A percentile compares a stretch with the other conserved stretches of the same genome.
Evolutionary conservation across 2,797 vertebrate genomes (phyloP).

Genomic region (Cyclopterus lumpus): DNA sequence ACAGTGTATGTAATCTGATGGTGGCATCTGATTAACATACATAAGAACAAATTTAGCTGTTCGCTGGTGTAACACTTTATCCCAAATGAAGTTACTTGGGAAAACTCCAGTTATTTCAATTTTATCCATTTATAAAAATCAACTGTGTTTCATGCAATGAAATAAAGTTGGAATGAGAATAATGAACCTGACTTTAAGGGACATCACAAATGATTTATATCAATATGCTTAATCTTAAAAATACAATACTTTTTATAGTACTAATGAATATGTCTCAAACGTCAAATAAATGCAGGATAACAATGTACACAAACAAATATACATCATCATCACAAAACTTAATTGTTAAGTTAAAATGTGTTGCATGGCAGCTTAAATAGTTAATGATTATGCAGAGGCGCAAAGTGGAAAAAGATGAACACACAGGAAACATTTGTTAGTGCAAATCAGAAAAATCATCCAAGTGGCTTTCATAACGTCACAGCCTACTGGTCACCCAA

Average conservation of each 20-base stretch:
- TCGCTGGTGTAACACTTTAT: background rate
- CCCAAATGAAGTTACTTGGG: background rate
- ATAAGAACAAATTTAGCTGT: background rate
- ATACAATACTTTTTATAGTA: background rate
- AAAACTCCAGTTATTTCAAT: background rate
- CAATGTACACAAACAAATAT: background rate
- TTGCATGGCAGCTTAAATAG: slow-evolving; percentile 43
- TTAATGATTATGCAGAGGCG: slow-evolving; percentile 63
- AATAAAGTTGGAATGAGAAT: slow-evolving; percentile 10
- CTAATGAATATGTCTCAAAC: slow-evolving; percentile 4
- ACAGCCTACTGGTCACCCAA: slow-evolving; percentile 42
- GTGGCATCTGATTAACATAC: background rate
- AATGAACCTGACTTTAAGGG: background rate
- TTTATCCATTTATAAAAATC: background rate
- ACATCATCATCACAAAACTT: slow-evolving; percentile 16
- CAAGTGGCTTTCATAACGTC: slow-evolving; percentile 45
- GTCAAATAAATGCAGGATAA: slow-evolving; percentile 11
- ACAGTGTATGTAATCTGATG: background rate
- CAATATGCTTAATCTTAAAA: background rate
- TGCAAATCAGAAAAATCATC: slow-evolving; percentile 72
- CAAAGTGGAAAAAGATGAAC: slow-evolving; percentile 70
- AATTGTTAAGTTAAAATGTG: slow-evolving; percentile 33
- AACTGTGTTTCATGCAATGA: slow-evolving; percentile 5
- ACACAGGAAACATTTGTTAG: slow-evolving; percentile 82
- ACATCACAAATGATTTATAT: background rate